phyloP scores from a whole-genome alignment of 1,140 invertebrate genomes.

The Lethocerus indicus region DNA sequence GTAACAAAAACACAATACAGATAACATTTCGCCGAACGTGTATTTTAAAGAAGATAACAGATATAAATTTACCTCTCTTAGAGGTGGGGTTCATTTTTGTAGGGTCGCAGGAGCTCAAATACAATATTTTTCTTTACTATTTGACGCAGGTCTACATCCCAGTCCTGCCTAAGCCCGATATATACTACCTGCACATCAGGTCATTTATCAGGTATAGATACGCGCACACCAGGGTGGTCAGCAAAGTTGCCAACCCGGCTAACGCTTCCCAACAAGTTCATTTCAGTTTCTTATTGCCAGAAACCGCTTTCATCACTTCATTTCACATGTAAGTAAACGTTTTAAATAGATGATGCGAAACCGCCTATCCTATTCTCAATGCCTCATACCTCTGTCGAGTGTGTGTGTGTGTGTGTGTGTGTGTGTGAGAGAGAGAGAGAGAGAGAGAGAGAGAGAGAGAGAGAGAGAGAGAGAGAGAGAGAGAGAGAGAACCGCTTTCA shows the following conservation, averaged over 20 bases:
- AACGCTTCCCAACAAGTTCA: slow-evolving; percentile 34
- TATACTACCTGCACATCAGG: slow-evolving; percentile 32
- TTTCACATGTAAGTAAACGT: slow-evolving; percentile 35
- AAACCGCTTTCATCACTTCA: slow-evolving; percentile 42
- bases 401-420: background rate
- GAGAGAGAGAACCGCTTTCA: background rate
- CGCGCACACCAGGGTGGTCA: slow-evolving; percentile 36
- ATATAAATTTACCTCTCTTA: too few relatives aligned
- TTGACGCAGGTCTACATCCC: too few relatives aligned
- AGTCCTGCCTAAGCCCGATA: slow-evolving; percentile 17
- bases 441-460: slow-evolving; percentile 3
- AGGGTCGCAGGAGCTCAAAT: too few relatives aligned
- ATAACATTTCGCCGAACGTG: too few relatives aligned
- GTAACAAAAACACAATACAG: too few relatives aligned
- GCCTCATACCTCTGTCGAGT: background rate
- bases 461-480: background rate
- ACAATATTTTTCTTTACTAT: too few relatives aligned
- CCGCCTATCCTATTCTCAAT: background rate
- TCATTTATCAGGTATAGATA: slow-evolving; percentile 39
- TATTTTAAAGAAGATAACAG: too few relatives aligned
- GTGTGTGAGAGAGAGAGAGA: slow-evolving; percentile 3
- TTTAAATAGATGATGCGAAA: background rate
- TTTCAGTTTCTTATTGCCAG: slow-evolving; percentile 40
- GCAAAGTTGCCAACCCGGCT: slow-evolving; percentile 36
- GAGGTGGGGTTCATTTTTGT: too few relatives aligned